Evolutionary conservation across 2,797 vertebrate species (phyloP).

Genomic region (Psittacula echo): DNA sequence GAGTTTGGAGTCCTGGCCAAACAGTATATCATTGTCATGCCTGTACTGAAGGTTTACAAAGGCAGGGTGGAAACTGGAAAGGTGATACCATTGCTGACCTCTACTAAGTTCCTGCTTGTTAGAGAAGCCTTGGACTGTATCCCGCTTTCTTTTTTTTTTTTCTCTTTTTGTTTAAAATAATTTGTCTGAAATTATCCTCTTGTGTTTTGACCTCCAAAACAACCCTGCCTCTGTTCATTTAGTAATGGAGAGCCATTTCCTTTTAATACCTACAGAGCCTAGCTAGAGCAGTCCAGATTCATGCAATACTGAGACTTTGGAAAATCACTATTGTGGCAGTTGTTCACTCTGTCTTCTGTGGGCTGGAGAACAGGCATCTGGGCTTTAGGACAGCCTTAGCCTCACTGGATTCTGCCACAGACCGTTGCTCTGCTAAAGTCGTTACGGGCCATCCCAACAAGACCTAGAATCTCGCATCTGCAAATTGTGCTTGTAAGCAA

Average conservation of each 20-base stretch:
- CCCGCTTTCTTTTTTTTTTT: not conserved
- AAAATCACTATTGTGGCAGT: not conserved
- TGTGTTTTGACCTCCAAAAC: not conserved
- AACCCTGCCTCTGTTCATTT: not conserved
- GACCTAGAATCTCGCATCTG: not conserved
- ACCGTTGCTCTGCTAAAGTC: not conserved
- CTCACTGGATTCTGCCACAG: not conserved
- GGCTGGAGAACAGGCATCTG: not conserved
- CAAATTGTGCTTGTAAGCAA: not conserved
- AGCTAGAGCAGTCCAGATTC: not conserved
- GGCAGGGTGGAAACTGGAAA: not conserved
- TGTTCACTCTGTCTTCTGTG: not conserved
- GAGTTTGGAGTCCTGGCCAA: not conserved
- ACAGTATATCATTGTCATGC: rapidly evolving
- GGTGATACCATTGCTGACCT: not conserved
- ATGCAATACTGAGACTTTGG: not conserved
- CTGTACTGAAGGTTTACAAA: not conserved
- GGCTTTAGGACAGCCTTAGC: not conserved
- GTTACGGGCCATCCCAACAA: not conserved
- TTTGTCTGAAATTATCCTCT: not conserved
- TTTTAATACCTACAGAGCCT: not conserved
- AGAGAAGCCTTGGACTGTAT: not conserved
- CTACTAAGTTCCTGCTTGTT: not conserved
- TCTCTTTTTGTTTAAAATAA: not conserved
- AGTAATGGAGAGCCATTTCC: not conserved